Base-by-base conservation (phyloP, 2,797 vertebrate genomes). In the Strix occidentalis region DNA sequence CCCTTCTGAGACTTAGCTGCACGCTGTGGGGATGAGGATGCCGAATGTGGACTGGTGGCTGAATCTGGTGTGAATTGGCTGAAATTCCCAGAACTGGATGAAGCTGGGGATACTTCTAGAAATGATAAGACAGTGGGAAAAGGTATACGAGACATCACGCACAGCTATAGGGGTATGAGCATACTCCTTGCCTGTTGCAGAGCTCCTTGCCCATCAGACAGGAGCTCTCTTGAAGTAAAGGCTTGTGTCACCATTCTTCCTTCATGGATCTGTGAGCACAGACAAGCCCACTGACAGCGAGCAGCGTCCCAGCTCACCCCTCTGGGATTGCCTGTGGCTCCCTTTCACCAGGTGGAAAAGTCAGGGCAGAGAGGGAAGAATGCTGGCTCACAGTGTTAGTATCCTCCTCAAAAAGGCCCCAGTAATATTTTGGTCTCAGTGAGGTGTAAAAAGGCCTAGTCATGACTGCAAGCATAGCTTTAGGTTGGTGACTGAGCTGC, bases 31-130 rank as follows among this genome's bases (percentile, higher is more conserved):
- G 91, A 88, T 0, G 8, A 87, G 5, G 61, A 84, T 21, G 90
- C 77, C 0, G 69, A 82, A 50, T 90, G 87, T 41, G 98, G 97
- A 39, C 97, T 98, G 71, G 96, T 98, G 56, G 97, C 98, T 43
- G 98, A 98, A 69, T 98, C 98, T 9, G 98, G 97, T 39, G 93
- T 94, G 33, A 97, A 95, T 20, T 97, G 97, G 56, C 69, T 63
- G 68, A 96, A 95, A 66, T 90, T 90, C 16, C 97, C 97, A 93
- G 87, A 85, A 37, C 91, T 96, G 76, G 95, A 97, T 3, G 97
- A 95, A 64, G 84, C 87, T 57, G 97, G 96, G 41, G 97, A 98
- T 39, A 89, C 77, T 95, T 97, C 89, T 97, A 23, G n/a, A 90
- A 78, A 89, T 19, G 82, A 96, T 96, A 91, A 89, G 79, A 46